Base-by-base conservation (phyloP, 2,797 vertebrate genomes). In the Cottoperca gobio region DNA sequence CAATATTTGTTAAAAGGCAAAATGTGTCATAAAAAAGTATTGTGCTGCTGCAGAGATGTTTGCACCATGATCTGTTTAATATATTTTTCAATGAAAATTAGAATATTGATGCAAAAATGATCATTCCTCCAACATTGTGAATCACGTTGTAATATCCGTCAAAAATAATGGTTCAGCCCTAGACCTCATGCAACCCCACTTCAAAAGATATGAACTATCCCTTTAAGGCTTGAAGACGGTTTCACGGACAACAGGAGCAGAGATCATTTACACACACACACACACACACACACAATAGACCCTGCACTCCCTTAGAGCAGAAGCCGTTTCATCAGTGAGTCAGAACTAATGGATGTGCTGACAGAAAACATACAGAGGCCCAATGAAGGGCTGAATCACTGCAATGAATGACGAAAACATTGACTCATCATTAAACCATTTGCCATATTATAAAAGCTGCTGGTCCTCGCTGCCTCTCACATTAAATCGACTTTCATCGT, bases 321-420 rank as follows among this genome's bases (percentile, higher is more conserved):
- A 73, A 78, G 83, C 81, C 71, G 76, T 43, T 86, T 71, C 49
- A 53, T 70, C 80, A 52, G 57, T 75, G 67, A 82, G 69, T 83
- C 52, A 80, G 49, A 83, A 85, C 63, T 74, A 87, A 86, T 72
- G 53, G 63, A 75, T 58, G 35, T 33, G 52, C 63, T 59, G 70
- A 79, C 42, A 84, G 71, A 28, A 72, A 70, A 77, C 82, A 87
- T 45, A 79, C 75, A 68, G 82, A 79, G 62, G 69, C 55, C 45
- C 31, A 65, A 4, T 39, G 23, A 79, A 66, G 31, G 33, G 12
- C 42, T 37, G 60, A 80, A 72, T 79, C 60, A 40, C 11, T 50
- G 58, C 40, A 14, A 62, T 69, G 49, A 80, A 84, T 54, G n/a
- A 42, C 24, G 58, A 59, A 76, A 68, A 70, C 53, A 55, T 9